phyloP scores from a whole-genome alignment of 2,888 invertebrate species.

The Gasteruption jaculator region DNA sequence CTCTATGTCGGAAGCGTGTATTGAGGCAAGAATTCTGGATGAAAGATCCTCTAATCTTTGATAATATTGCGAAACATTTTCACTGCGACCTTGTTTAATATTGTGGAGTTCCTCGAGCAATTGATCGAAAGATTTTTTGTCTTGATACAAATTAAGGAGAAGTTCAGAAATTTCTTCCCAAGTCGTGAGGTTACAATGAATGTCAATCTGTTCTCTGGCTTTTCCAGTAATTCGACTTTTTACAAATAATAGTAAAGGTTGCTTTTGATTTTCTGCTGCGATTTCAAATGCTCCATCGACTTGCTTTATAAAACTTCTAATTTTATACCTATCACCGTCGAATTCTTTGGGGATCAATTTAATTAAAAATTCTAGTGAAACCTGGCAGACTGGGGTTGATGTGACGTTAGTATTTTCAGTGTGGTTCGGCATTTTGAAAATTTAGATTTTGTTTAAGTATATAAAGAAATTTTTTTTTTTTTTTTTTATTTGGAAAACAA shows the following conservation, averaged over 20 bases:
- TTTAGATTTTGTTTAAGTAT: too few species aligned
- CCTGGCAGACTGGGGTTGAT: too few species aligned
- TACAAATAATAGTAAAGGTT: slow-evolving; percentile 20
- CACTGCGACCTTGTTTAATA: slow-evolving; percentile 25
- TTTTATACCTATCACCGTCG: slow-evolving; percentile 4
- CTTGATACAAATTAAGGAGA: slow-evolving; percentile 20
- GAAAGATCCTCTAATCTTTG: slow-evolving; percentile 30
- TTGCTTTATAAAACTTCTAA: slow-evolving; percentile 7
- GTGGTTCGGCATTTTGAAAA: too few species aligned
- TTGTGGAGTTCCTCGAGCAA: slow-evolving; percentile 32
- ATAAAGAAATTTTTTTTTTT: too few species aligned
- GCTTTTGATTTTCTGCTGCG: slow-evolving; percentile 10
- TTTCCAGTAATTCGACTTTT: slow-evolving; percentile 26
- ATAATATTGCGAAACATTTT: slow-evolving; percentile 27
- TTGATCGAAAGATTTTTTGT: slow-evolving; percentile 29
- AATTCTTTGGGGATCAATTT: slow-evolving; percentile 7
- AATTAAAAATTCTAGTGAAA: too few species aligned
- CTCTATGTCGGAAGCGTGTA: slow-evolving; percentile 18
- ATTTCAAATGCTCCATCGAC: slow-evolving; percentile 4
- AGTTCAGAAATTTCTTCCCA: slow-evolving; percentile 21
- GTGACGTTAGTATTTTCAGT: too few species aligned
- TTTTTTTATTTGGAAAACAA: too few species aligned
- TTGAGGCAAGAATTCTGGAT: slow-evolving; percentile 28
- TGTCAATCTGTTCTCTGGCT: slow-evolving; percentile 23
- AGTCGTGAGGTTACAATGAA: slow-evolving; percentile 19